These are phyloP conservation scores for Lates calcarifer DNA, from an alignment of 2,113 vertebrate genomes.

Conservation along the genomic window DNA sequence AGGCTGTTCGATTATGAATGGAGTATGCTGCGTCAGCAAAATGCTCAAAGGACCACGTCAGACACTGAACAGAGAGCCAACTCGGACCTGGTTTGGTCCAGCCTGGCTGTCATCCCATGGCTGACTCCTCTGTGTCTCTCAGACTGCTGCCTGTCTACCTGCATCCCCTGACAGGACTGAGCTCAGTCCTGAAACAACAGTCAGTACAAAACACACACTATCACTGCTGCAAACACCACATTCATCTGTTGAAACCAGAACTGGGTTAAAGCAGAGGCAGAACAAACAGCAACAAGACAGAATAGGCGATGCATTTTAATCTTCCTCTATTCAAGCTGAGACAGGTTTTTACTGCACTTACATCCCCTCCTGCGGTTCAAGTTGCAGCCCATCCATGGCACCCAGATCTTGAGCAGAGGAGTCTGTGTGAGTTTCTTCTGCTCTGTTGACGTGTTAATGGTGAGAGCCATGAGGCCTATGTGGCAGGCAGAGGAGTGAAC, in stretches of 20 bases:
- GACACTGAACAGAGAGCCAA: conserved; percentile 51
- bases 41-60: conserved; percentile 59
- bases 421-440: conserved; percentile 88
- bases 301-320: neutral
- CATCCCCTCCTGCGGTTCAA: conserved; percentile 86
- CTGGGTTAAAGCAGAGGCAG: conserved; percentile 11
- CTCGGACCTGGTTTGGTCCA: conserved; percentile 34
- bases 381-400: conserved; percentile 83
- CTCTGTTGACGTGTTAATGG: conserved; percentile 61
- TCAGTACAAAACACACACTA: neutral
- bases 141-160: conserved; percentile 19
- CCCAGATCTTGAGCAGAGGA: conserved; percentile 91
- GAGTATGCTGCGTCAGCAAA: conserved; percentile 56
- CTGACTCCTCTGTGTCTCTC: conserved; percentile 27
- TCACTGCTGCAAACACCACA: neutral
- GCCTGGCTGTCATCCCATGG: conserved; percentile 38
- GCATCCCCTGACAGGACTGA: conserved; percentile 1
- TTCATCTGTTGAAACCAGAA: conserved; percentile 7
- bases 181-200: conserved; percentile 7
- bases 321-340: neutral
- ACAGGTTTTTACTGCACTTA: conserved; percentile 77
- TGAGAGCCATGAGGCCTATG: conserved; percentile 59
- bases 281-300: conserved; percentile 20
- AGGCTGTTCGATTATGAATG: conserved; percentile 68
- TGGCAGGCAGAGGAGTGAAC: conserved; percentile 3